Conservation (phyloP, 2,113 vertebrate species). For the Brienomyrus brachyistius region DNA sequence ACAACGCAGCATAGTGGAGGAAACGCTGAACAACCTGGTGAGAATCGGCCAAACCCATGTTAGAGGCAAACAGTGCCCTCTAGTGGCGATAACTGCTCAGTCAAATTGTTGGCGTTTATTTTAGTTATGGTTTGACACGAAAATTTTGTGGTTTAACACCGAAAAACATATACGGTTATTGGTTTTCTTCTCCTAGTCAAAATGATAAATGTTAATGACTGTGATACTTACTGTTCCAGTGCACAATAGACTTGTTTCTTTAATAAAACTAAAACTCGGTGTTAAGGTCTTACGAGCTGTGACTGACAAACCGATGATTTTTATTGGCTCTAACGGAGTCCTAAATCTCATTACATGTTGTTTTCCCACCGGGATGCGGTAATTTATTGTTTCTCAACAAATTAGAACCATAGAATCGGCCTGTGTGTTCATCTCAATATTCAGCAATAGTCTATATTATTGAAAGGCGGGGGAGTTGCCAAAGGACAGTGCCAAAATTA, state of each 20-base stretch:
- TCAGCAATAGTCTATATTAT: not conserved
- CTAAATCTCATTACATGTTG: not conserved
- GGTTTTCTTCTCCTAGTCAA: not conserved
- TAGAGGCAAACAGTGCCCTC: slow-evolving; percentile 55
- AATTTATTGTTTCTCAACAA: not conserved
- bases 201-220: not conserved
- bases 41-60: slow-evolving; percentile 12
- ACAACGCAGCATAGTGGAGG: not conserved
- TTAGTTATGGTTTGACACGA: not conserved
- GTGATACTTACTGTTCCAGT: not conserved
- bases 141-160: not conserved
- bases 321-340: not conserved
- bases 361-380: not conserved
- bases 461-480: not conserved
- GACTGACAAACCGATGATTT: not conserved
- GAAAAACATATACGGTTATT: not conserved
- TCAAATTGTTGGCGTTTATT: not conserved
- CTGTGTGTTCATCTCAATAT: not conserved
- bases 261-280: not conserved
- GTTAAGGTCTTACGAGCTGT: not conserved
- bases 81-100: slow-evolving; percentile 31
- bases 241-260: not conserved
- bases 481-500: not conserved
- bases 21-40: not conserved
- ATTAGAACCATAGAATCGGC: not conserved